phyloP scores from a whole-genome alignment of 2,797 vertebrate genomes.

The Eulemur coronatus region DNA sequence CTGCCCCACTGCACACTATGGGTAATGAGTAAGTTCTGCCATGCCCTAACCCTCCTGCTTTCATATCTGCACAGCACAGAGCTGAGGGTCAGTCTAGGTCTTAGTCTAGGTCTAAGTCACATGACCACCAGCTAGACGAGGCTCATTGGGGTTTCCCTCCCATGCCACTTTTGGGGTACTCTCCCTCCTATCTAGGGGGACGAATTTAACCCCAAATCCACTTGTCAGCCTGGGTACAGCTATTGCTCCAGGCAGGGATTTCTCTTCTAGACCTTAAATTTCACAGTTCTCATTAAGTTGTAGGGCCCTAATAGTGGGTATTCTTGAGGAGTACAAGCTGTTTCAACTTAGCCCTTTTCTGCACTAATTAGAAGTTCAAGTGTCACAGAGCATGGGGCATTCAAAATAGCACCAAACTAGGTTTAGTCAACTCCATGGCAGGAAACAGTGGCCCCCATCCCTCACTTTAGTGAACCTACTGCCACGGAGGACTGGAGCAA shows the following conservation, averaged over 20 bases:
- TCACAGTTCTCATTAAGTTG: constrained; percentile 70
- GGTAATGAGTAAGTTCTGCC: not conserved
- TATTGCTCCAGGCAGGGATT: constrained; percentile 71
- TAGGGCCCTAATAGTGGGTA: constrained; percentile 45
- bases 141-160: not conserved
- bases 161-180: not conserved
- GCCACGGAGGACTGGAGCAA: not conserved
- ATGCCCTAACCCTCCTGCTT: not conserved
- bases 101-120: not conserved
- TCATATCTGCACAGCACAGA: not conserved
- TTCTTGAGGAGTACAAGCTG: constrained; percentile 71
- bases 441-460: not conserved
- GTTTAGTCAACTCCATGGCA: constrained; percentile 53
- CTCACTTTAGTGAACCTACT: not conserved
- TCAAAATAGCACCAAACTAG: constrained; percentile 61
- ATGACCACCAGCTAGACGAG: not conserved
- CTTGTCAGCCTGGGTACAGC: constrained; percentile 36
- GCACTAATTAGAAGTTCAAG: constrained; percentile 78
- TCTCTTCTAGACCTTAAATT: constrained; percentile 64
- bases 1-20: not conserved
- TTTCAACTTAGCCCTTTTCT: constrained; percentile 73
- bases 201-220: constrained; percentile 27
- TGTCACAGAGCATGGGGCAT: constrained; percentile 58
- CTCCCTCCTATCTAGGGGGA: not conserved
- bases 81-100: not conserved